Conservation (phyloP, 1,140 invertebrate genomes). For the Idris sp. region DNA sequence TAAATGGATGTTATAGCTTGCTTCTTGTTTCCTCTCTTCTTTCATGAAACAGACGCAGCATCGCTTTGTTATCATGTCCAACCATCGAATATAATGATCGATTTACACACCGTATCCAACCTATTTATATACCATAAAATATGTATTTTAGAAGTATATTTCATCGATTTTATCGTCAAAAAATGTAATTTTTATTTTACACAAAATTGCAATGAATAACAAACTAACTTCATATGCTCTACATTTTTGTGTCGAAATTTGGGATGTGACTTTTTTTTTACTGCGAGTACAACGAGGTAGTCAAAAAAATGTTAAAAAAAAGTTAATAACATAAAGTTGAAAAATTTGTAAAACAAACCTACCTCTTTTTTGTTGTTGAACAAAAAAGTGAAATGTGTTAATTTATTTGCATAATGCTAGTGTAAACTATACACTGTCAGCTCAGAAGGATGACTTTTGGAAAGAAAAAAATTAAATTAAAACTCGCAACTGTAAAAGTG, state of each 20-base stretch:
- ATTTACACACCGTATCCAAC: conserved; percentile 67
- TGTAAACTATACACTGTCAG: no score
- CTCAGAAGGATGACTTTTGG: conserved; percentile 7
- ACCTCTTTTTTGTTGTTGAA: no score
- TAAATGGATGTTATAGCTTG: conserved; percentile 75
- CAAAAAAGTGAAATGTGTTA: conserved; percentile 25
- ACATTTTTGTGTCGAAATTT: background rate
- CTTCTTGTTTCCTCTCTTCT: conserved; percentile 61
- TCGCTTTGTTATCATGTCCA: conserved; percentile 69
- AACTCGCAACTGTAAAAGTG: conserved; percentile 5
- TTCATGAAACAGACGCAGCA: conserved; percentile 65
- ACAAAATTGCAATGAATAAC: conserved; percentile 5
- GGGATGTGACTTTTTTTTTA: no score
- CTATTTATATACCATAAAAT: conserved; percentile 52
- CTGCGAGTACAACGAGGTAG: no score
- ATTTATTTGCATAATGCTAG: conserved; percentile 7
- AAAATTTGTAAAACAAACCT: no score
- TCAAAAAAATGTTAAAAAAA: no score
- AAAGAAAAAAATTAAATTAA: conserved; percentile 14
- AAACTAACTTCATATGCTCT: no score
- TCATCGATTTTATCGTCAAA: conserved; percentile 19
- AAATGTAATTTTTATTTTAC: conserved; percentile 13
- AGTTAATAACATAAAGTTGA: no score
- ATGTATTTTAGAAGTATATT: conserved; percentile 39
- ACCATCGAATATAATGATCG: conserved; percentile 70